A percentile compares a stretch with the other conserved stretches of the same genome.
Evolutionary conservation across 2,888 invertebrate species (phyloP).

Genomic region (Salpingus planirostris): DNA sequence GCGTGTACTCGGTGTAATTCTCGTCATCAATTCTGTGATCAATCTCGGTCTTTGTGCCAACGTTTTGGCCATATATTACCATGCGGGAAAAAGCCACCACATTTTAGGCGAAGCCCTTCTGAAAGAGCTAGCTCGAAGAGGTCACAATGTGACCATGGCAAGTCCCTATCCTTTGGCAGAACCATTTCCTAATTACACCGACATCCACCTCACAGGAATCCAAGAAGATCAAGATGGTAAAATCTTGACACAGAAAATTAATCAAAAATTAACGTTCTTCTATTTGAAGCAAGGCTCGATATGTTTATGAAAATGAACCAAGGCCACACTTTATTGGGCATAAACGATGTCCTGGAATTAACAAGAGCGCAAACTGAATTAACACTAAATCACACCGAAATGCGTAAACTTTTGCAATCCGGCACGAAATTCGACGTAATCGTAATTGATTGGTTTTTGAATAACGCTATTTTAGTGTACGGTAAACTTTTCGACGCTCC

Average conservation of each 20-base stretch:
- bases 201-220: neutral
- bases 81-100: constrained; percentile 11
- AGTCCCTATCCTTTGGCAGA: constrained; percentile 31
- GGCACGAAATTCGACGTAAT: constrained; percentile 28
- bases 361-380: constrained; percentile 15
- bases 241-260: too few relatives aligned
- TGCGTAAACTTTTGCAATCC: constrained; percentile 14
- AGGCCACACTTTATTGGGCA: constrained; percentile 6
- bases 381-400: constrained; percentile 15
- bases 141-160: constrained; percentile 40
- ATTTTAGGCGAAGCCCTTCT: constrained; percentile 24
- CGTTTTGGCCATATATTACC: too few relatives aligned
- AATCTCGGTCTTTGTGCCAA: too few relatives aligned
- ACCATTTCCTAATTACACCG: constrained; percentile 34
- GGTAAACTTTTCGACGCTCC: constrained; percentile 29
- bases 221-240: neutral
- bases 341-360: constrained; percentile 7
- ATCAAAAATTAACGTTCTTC: too few relatives aligned
- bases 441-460: constrained; percentile 28
- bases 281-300: constrained; percentile 11
- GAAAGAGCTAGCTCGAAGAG: constrained; percentile 31
- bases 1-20: too few relatives aligned
- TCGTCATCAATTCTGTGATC: too few relatives aligned
- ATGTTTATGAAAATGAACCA: constrained; percentile 18
- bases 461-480: constrained; percentile 28